Percentiles rank a stretch among this genome's conserved stretches.
These are phyloP conservation scores for Salvelinus fontinalis DNA, from an alignment of 2,113 vertebrate species.

Conservation along the genomic window DNA sequence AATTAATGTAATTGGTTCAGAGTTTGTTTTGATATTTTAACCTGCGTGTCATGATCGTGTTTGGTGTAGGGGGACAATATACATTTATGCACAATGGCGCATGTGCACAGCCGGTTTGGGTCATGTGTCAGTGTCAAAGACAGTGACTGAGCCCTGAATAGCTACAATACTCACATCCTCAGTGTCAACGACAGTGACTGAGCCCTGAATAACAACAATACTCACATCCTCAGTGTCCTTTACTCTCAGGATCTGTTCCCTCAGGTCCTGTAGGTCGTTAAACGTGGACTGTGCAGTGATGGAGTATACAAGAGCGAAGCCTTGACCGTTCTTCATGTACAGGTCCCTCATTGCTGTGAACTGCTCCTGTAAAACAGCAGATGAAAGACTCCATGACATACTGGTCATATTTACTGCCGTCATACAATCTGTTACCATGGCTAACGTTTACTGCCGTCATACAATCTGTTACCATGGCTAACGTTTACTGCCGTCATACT, in stretches of 20 bases:
- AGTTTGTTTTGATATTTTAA: too few species aligned
- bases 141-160: too few species aligned
- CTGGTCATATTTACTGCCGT: neutral
- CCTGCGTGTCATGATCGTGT: too few species aligned
- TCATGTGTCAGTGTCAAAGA: slow-evolving; percentile 83
- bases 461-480: too few species aligned
- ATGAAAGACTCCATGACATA: slow-evolving; percentile 10
- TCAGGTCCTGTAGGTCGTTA: slow-evolving; percentile 96
- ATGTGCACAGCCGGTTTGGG: too few species aligned
- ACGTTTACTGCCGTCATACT: too few species aligned
- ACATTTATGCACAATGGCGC: too few species aligned
- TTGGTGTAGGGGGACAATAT: too few species aligned
- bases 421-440: too few species aligned
- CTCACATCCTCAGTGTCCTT: slow-evolving; percentile 99
- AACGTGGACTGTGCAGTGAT: slow-evolving; percentile 99
- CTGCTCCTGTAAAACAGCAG: slow-evolving; percentile 82
- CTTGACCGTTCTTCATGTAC: slow-evolving; percentile 99
- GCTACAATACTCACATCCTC: slow-evolving; percentile 82
- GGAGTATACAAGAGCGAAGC: slow-evolving; percentile 98
- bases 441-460: too few species aligned
- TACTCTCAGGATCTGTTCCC: slow-evolving; percentile 97
- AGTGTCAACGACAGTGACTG: slow-evolving; percentile 72
- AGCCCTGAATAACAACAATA: slow-evolving; percentile 30
- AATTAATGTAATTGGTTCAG: too few species aligned
- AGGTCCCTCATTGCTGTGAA: slow-evolving; percentile 99